A percentile compares a stretch with the other conserved stretches of the same genome.
phyloP scores from a whole-genome alignment of 2,888 invertebrate genomes.

The Andrena haemorrhoa region DNA sequence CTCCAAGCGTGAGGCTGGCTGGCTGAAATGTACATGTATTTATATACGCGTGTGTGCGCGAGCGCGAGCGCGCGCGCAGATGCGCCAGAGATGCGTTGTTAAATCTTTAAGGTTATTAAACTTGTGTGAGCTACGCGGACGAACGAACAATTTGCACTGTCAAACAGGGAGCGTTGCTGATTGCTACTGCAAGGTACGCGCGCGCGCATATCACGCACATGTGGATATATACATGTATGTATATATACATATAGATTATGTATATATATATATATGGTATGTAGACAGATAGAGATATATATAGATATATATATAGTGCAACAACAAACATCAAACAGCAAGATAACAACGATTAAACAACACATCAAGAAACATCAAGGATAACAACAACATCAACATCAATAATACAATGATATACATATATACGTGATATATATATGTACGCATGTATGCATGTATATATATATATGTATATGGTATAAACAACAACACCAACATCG shows the following conservation, averaged over 20 bases:
- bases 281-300: constrained; percentile 58
- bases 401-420: constrained; percentile 80
- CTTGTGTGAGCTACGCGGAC: too few relatives aligned
- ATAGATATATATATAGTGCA: constrained; percentile 81
- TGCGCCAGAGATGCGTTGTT: constrained; percentile 6
- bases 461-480: constrained; percentile 66
- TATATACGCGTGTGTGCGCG: constrained; percentile 59
- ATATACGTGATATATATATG: constrained; percentile 58
- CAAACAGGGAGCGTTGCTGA: background rate
- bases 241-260: constrained; percentile 59
- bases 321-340: constrained; percentile 84
- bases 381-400: constrained; percentile 84
- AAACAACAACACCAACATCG: constrained; percentile 84
- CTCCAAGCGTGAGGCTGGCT: constrained; percentile 83
- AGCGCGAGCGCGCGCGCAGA: constrained; percentile 52
- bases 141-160: background rate
- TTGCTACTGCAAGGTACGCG: constrained; percentile 34
- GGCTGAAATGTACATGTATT: constrained; percentile 79
- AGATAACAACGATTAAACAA: constrained; percentile 84
- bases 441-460: constrained; percentile 69
- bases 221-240: constrained; percentile 72
- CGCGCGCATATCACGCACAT: constrained; percentile 56
- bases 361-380: constrained; percentile 84
- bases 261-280: constrained; percentile 51
- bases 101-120: too few relatives aligned